Evolutionary conservation across 2,113 vertebrate genomes (phyloP), one percentile per base, ranked within the genome.

Genomic region (Prietella phreatophila): DNA sequence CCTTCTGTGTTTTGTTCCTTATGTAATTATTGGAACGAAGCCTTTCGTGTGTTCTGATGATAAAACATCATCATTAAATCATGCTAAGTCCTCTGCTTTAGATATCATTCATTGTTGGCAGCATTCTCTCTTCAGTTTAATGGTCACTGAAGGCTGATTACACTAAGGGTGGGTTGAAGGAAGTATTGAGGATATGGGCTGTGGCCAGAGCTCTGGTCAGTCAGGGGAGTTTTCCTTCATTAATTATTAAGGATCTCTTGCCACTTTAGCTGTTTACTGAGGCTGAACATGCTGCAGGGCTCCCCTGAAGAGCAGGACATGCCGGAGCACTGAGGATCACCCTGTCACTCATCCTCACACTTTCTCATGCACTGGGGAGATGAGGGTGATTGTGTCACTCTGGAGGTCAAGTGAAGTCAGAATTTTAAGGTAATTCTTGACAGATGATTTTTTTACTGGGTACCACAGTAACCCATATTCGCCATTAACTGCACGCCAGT

Each of bases 221-320:
- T 47, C 33, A 33, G 78, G 88, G 71, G 92, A 90, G 93, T 92
- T 84, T 63, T 89, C 88, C 36, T 78, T 82, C 76, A 94, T 95
- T 93, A 94, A 95, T 95, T 95, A 95, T 95, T 94, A 89, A 94
- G 90, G 60, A 92, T 90, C 90, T 93, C 89, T 93, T 78, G 82
- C 90, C 33, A 89, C 89, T 92, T 93, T 91, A 91, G 93, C 93
- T 94, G 93, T 95, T 95, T 95, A 93, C 92, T 94, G 93, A 94
- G 93, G 87, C 93, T 92, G 92, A 94, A 94, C 93, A 93, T 88
- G 89, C 94, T 93, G 81, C 25, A 39, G 91, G 92, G 91, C 86
- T 87, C 87, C 91, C 91, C 92, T 86, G 88, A 92, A 94, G 92
- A 93, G 92, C 71, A 0, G 25, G 11, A 39, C 73, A 60, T 91